A percentile compares a stretch with the other conserved stretches of the same genome.
These are phyloP conservation scores for Drosophila emarginata DNA, from an alignment of 2,888 invertebrate genomes.

Conservation along the genomic window DNA sequence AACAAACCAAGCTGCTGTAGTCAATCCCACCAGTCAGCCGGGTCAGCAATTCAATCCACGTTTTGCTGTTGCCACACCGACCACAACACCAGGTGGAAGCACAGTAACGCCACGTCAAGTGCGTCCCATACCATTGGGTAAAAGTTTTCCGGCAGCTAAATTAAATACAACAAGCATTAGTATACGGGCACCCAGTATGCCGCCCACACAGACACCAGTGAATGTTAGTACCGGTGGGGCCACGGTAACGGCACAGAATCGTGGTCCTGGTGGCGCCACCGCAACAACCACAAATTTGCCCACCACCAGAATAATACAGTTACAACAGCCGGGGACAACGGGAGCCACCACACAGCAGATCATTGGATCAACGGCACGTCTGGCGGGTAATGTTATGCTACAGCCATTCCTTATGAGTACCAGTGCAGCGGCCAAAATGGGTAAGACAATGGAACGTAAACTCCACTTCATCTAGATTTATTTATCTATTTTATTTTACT, in stretches of 20 bases:
- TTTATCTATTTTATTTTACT: not conserved
- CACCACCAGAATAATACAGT: conserved; percentile 81
- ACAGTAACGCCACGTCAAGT: conserved; percentile 79
- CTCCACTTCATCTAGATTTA: not conserved
- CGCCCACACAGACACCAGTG: conserved; percentile 57
- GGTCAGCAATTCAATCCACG: conserved; percentile 81
- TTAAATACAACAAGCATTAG: conserved; percentile 82
- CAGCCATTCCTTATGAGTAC: conserved; percentile 82
- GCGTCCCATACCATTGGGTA: conserved; percentile 81
- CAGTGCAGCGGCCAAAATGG: conserved; percentile 76
- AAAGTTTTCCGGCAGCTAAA: conserved; percentile 79
- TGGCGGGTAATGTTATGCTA: conserved; percentile 81
- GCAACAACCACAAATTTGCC: conserved; percentile 76
- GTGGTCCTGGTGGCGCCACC: conserved; percentile 55
- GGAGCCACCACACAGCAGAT: conserved; percentile 77
- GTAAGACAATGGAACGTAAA: conserved; percentile 69
- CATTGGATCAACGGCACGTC: conserved; percentile 77
- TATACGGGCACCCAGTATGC: conserved; percentile 80
- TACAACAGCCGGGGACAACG: conserved; percentile 80
- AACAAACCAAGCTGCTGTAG: conserved; percentile 37
- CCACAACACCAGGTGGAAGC: conserved; percentile 63
- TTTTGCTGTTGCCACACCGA: conserved; percentile 79
- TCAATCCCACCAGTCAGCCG: conserved; percentile 60
- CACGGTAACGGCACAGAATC: conserved; percentile 58
- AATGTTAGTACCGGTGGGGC: conserved; percentile 62